A percentile compares a stretch with the other conserved stretches of the same genome.
These are phyloP conservation scores for Chloroceryle aenea DNA, from an alignment of 2,113 vertebrate species.

Conservation along the genomic window DNA sequence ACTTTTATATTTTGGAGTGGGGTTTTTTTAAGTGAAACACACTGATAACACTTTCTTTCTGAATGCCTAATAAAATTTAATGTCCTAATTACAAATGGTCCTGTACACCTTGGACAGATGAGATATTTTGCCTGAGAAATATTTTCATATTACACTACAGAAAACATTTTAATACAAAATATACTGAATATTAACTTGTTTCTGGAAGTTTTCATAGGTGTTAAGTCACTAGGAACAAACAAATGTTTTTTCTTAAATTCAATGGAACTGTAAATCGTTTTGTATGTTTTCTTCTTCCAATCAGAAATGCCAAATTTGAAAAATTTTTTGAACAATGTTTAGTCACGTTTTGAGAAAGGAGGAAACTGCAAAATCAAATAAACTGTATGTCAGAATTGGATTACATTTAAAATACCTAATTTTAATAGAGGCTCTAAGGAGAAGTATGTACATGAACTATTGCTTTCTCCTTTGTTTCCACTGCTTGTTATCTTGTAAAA, in stretches of 20 bases:
- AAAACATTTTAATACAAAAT: background rate
- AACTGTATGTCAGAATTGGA: background rate
- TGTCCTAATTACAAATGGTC: background rate
- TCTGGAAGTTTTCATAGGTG: background rate
- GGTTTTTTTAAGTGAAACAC: background rate
- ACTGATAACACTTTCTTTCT: background rate
- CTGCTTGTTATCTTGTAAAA: background rate
- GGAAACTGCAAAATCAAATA: background rate
- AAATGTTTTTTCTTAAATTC: background rate
- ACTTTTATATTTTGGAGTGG: rapidly evolving
- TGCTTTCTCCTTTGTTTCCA: conserved; percentile 9
- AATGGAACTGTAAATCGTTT: background rate
- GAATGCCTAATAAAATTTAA: background rate
- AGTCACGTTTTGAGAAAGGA: background rate
- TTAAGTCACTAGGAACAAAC: background rate
- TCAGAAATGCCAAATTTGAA: background rate
- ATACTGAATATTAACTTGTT: background rate
- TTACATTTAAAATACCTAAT: background rate
- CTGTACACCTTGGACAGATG: background rate
- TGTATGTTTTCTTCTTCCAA: background rate
- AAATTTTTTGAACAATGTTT: background rate
- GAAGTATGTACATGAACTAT: background rate
- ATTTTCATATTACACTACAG: background rate
- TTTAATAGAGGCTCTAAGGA: background rate
- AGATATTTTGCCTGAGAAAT: background rate